phyloP scores from a whole-genome alignment of 2,797 vertebrate genomes.

The Sebastiscus albofasciatus region DNA sequence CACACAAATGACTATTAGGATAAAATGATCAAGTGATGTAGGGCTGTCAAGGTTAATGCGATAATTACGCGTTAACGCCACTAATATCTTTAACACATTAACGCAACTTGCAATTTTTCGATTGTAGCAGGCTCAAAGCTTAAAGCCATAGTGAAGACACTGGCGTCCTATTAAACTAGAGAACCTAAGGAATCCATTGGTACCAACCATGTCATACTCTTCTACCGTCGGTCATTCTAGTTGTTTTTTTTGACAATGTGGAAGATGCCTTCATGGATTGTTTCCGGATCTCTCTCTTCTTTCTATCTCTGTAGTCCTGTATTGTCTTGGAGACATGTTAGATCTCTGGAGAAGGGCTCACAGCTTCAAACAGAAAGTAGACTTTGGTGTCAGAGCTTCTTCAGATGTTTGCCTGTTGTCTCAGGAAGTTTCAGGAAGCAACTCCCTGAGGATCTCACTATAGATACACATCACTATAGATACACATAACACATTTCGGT shows the following conservation, averaged over 20 bases:
- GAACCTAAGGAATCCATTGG: neutral
- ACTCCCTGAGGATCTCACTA: slow-evolving; percentile 30
- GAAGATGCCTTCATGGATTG: neutral
- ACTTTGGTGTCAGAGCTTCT: neutral
- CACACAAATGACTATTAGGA: no score
- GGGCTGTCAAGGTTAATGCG: neutral
- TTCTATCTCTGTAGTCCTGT: slow-evolving; percentile 21
- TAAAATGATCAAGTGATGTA: accelerated
- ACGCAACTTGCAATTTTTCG: neutral
- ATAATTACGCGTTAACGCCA: no score
- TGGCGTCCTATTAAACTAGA: neutral
- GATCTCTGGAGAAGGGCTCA: slow-evolving; percentile 30
- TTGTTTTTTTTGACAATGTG: neutral
- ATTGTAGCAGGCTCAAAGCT: neutral
- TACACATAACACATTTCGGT: no score
- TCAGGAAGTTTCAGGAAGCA: slow-evolving; percentile 29
- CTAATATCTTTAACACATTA: no score
- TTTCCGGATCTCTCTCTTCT: neutral
- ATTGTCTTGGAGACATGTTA: slow-evolving; percentile 30
- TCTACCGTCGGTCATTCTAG: neutral
- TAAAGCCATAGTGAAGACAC: neutral
- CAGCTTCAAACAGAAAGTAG: neutral
- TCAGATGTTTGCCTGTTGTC: slow-evolving; percentile 12
- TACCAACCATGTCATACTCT: neutral
- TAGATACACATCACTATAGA: slow-evolving; percentile 49